Conservation (phyloP, 2,113 vertebrate genomes). For the Potamarius usumacintae region DNA sequence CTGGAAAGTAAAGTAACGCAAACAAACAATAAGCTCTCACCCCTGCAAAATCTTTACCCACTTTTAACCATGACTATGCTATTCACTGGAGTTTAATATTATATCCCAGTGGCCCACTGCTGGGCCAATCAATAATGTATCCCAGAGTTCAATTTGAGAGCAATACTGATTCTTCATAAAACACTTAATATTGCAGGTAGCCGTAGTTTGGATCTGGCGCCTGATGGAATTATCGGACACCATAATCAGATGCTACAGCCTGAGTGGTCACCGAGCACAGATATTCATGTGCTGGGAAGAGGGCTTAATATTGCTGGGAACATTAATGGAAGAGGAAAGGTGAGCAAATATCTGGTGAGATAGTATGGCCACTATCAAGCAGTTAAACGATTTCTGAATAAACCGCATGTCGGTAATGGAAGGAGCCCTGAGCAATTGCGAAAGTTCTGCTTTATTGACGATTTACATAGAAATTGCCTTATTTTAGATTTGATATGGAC, state of each 20-base stretch:
- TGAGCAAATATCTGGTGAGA: constrained; percentile 94
- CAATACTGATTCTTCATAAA: constrained; percentile 82
- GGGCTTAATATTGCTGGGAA: constrained; percentile 89
- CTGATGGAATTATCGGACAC: constrained; percentile 90
- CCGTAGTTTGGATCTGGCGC: constrained; percentile 80
- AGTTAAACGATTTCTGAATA: constrained; percentile 94
- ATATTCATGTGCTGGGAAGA: constrained; percentile 92
- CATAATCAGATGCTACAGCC: constrained; percentile 94
- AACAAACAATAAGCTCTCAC: constrained; percentile 37
- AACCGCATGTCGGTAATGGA: constrained; percentile 90
- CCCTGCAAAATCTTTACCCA: background rate
- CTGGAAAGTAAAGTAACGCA: constrained; percentile 35
- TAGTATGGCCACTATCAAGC: constrained; percentile 93
- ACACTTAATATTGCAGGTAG: constrained; percentile 85
- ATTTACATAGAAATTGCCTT: constrained; percentile 99
- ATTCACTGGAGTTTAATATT: constrained; percentile 77
- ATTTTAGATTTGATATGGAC: constrained; percentile 94
- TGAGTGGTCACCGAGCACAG: constrained; percentile 78
- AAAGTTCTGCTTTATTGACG: constrained; percentile 97
- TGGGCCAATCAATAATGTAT: constrained; percentile 93
- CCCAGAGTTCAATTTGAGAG: constrained; percentile 90
- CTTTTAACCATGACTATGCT: constrained; percentile 12
- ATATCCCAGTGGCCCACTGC: constrained; percentile 87
- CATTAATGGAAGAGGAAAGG: constrained; percentile 88
- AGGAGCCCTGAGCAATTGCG: constrained; percentile 91